Evolutionary conservation across 2,888 invertebrate genomes (phyloP).

Genomic region (Zygothrica quintamaculata): DNA sequence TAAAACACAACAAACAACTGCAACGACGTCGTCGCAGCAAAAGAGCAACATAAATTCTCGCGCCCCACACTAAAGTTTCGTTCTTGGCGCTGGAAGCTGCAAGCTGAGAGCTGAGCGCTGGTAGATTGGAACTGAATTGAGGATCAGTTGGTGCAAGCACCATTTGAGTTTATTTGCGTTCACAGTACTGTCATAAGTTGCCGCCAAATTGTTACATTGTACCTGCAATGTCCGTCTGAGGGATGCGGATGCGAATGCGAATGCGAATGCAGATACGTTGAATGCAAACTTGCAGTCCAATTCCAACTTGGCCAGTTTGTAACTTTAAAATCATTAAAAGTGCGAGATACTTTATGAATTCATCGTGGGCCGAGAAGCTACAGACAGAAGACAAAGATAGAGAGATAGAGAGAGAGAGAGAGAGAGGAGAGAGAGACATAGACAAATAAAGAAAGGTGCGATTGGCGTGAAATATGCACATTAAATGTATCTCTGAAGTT

Average conservation of each 20-base stretch:
- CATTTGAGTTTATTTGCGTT: conserved; percentile 71
- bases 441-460: not conserved
- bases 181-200: conserved; percentile 81
- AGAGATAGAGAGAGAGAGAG: conserved; percentile 4
- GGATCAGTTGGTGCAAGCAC: conserved; percentile 62
- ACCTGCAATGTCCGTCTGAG: conserved; percentile 77
- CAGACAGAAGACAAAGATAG: not conserved
- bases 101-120: conserved; percentile 13
- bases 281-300: conserved; percentile 23
- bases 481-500: conserved; percentile 67
- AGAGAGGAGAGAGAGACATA: conserved; percentile 1
- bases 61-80: conserved; percentile 52
- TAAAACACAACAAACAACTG: conserved; percentile 24
- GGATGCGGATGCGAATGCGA: conserved; percentile 10
- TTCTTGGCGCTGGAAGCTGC: conserved; percentile 37
- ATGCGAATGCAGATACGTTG: too few species aligned
- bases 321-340: conserved; percentile 83
- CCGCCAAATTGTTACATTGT: conserved; percentile 83
- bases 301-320: conserved; percentile 68
- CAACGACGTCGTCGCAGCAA: conserved; percentile 56
- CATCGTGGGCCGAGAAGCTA: conserved; percentile 68
- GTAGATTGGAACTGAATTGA: conserved; percentile 35
- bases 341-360: conserved; percentile 81
- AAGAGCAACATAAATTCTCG: conserved; percentile 82
- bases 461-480: conserved; percentile 80